These are phyloP conservation scores for Bufo gargarizans DNA, from an alignment of 2,113 vertebrate species.

Conservation along the genomic window DNA sequence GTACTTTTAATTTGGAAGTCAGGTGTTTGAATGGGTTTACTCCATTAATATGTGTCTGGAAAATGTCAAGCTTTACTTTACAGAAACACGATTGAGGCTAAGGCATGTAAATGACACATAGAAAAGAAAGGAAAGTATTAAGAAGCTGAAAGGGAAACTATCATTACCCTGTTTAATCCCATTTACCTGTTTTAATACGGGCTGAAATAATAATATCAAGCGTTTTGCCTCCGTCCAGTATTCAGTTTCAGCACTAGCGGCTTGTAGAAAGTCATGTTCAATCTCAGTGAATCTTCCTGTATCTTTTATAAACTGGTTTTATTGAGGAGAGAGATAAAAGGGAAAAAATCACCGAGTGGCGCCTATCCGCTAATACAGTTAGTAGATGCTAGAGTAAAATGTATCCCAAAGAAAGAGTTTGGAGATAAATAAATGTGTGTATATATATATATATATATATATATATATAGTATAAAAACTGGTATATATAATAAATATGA, in stretches of 20 bases:
- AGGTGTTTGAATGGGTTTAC: background rate
- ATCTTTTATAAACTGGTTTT: too few relatives aligned
- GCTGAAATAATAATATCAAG: background rate
- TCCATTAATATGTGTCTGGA: background rate
- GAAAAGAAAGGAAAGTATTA: slow-evolving; percentile 4
- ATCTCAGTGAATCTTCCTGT: background rate
- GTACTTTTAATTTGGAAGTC: background rate
- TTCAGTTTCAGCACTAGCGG: background rate
- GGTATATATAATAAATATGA: too few relatives aligned
- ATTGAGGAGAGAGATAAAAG: too few relatives aligned
- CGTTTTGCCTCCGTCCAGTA: background rate
- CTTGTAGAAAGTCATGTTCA: background rate
- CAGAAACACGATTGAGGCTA: slow-evolving; percentile 7
- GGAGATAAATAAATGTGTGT: too few relatives aligned
- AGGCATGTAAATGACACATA: background rate
- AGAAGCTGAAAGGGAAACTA: background rate
- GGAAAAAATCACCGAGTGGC: too few relatives aligned
- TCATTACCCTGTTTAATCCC: slow-evolving; percentile 12
- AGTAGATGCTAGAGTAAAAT: too few relatives aligned
- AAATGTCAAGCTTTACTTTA: background rate
- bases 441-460: too few relatives aligned
- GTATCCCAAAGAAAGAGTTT: too few relatives aligned
- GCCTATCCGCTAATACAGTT: too few relatives aligned
- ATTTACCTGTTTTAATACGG: background rate
- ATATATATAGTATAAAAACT: too few relatives aligned